Evolutionary conservation across 2,888 invertebrate genomes (phyloP).

Genomic region (Trachelus iudaicus): DNA sequence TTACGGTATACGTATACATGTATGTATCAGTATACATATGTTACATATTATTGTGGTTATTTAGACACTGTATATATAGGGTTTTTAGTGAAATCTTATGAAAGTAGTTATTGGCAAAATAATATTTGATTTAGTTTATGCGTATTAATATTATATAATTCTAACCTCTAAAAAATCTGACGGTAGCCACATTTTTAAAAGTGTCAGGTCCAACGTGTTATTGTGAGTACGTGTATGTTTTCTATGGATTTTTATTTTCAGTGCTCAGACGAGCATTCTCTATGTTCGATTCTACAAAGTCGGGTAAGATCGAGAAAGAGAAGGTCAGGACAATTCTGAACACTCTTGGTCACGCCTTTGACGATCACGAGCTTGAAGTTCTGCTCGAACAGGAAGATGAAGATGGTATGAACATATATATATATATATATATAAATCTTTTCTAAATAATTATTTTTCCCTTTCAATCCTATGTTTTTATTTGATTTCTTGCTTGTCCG

Average conservation of each 20-base stretch:
- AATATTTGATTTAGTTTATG: no score
- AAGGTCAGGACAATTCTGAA: conserved; percentile 83
- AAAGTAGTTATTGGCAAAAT: no score
- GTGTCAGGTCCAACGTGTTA: not conserved
- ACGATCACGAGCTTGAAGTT: conserved; percentile 81
- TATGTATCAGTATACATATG: no score
- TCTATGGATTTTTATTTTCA: conserved; percentile 52
- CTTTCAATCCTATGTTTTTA: not conserved
- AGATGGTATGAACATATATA: conserved; percentile 71
- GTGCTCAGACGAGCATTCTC: conserved; percentile 84
- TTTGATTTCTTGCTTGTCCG: not conserved
- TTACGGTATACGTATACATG: not conserved
- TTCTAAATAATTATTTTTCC: not conserved
- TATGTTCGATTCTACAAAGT: conserved; percentile 86
- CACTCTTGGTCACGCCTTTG: conserved; percentile 83
- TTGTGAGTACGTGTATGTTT: not conserved
- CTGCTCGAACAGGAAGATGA: conserved; percentile 80
- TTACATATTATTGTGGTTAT: no score
- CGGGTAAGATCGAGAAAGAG: conserved; percentile 82
- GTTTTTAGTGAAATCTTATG: no score
- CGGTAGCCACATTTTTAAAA: not conserved
- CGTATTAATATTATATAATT: no score
- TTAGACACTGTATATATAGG: no score
- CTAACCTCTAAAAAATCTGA: no score
- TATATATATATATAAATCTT: not conserved